Evolutionary conservation across 2,113 vertebrate species (phyloP).

Genomic region (Mus pahari): DNA sequence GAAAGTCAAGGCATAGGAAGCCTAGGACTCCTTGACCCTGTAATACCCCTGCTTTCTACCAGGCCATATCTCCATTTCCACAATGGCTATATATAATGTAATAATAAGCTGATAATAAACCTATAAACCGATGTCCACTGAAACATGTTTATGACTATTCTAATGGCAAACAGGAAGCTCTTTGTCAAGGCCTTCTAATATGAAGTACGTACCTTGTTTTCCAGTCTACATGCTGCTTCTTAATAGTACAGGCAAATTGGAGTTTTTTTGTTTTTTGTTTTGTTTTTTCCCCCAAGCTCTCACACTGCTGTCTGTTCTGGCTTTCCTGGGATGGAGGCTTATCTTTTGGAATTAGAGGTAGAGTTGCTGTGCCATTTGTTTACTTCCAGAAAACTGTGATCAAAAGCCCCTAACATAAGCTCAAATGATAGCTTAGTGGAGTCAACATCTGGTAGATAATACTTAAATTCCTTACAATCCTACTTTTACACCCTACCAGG

Average conservation of each 20-base stretch:
- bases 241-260: rapidly evolving
- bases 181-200: rapidly evolving
- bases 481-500: slow-evolving; percentile 63
- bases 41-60: background rate
- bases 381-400: slow-evolving; percentile 69
- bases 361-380: slow-evolving; percentile 57
- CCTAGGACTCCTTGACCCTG: rapidly evolving
- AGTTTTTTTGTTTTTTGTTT: background rate
- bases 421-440: slow-evolving; percentile 61
- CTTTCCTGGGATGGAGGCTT: background rate
- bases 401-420: slow-evolving; percentile 68
- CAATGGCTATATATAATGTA: background rate
- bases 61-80: too few species aligned
- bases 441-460: slow-evolving; percentile 72
- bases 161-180: too few species aligned
- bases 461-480: slow-evolving; percentile 69
- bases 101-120: background rate
- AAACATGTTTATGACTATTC: background rate
- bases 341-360: background rate
- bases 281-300: too few species aligned
- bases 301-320: background rate
- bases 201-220: rapidly evolving
- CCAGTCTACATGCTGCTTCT: background rate
- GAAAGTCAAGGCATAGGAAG: background rate
- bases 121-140: background rate